Evolutionary conservation across 2,797 vertebrate species (phyloP).

Genomic region (Carapus acus): DNA sequence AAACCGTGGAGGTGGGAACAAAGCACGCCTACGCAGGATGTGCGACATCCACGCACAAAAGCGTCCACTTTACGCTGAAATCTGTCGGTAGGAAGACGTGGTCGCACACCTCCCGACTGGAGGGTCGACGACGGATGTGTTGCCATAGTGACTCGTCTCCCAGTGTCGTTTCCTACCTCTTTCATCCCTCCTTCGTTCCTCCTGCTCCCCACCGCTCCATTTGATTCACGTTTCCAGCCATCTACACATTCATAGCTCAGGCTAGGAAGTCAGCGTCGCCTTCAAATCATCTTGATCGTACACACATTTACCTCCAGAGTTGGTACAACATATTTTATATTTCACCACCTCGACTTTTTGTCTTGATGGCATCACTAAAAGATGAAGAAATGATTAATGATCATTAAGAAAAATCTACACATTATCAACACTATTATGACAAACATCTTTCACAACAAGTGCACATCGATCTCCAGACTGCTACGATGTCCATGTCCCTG

Average conservation of each 20-base stretch:
- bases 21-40: slow-evolving; percentile 11
- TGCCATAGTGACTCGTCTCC: slow-evolving; percentile 68
- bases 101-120: slow-evolving; percentile 33
- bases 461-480: too few relatives aligned
- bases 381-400: too few relatives aligned
- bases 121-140: slow-evolving; percentile 58
- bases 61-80: slow-evolving; percentile 44
- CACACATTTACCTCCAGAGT: too few relatives aligned
- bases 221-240: slow-evolving; percentile 38
- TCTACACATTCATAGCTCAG: slow-evolving; percentile 15
- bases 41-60: slow-evolving; percentile 25
- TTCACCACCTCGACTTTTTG: too few relatives aligned
- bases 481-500: too few relatives aligned
- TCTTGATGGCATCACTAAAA: too few relatives aligned
- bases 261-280: slow-evolving; percentile 17
- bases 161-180: slow-evolving; percentile 26
- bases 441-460: too few relatives aligned
- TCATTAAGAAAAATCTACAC: too few relatives aligned
- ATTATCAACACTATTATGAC: too few relatives aligned
- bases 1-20: slow-evolving; percentile 12
- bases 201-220: slow-evolving; percentile 12
- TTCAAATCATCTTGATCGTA: too few relatives aligned
- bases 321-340: too few relatives aligned
- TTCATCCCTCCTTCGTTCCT: slow-evolving; percentile 33
- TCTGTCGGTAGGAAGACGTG: slow-evolving; percentile 46